Conservation (phyloP, 2,113 vertebrate genomes). For the Empidonax alnorum region DNA sequence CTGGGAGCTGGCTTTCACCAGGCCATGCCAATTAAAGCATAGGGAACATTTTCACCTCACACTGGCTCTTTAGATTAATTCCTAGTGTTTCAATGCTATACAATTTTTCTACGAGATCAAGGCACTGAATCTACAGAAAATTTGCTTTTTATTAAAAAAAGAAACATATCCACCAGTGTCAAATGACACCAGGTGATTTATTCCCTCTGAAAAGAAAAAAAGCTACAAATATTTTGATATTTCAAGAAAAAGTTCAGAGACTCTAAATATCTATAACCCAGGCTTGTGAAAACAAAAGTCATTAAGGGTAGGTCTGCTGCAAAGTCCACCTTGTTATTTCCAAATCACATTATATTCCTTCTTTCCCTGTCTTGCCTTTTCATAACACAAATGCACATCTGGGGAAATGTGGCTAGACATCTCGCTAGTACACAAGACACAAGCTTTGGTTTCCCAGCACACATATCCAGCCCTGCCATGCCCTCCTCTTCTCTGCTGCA, state of each 20-base stretch:
- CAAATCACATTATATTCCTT: background rate
- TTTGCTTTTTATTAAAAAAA: conserved; percentile 12
- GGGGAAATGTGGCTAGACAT: background rate
- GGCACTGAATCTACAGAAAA: conserved; percentile 13
- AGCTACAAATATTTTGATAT: conserved; percentile 39
- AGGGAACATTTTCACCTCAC: background rate
- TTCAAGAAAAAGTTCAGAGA: conserved; percentile 40
- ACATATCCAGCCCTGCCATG: background rate
- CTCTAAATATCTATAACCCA: background rate
- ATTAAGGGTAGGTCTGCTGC: background rate
- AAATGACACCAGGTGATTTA: conserved; percentile 13
- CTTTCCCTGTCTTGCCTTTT: background rate
- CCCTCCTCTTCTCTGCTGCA: background rate
- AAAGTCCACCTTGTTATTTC: conserved; percentile 14
- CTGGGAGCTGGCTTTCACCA: background rate
- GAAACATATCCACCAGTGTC: background rate
- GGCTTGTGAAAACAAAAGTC: background rate
- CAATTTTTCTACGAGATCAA: background rate
- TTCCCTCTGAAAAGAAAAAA: background rate
- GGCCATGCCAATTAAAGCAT: background rate
- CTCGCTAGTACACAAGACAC: background rate
- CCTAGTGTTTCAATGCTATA: background rate
- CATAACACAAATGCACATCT: background rate
- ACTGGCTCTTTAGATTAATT: background rate
- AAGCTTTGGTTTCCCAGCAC: background rate